Base-by-base conservation (phyloP, 2,797 vertebrate species). In the Choloepus didactylus region DNA sequence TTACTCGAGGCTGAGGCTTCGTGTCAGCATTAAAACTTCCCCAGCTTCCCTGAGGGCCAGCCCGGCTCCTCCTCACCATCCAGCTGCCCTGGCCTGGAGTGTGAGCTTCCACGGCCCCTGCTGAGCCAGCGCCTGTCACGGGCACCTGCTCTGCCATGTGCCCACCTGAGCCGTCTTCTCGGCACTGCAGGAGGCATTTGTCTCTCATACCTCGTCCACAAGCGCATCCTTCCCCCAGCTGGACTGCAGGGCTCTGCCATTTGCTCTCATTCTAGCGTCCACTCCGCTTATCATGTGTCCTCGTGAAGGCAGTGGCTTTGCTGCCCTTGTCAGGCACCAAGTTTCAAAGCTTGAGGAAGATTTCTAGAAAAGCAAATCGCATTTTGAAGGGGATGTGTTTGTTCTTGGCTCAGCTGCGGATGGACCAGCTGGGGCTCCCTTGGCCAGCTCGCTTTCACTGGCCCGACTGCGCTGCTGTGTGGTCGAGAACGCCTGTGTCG, bases 171-270 rank as follows among this genome's bases (percentile, higher is more conserved):
- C 31, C 2, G 2, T 16, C 15, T 1, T 21, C 2, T 0, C 12
- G 41, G 41, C 6, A 44, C 41, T 44, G 41, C 41, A 44, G 41
- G 41, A 5, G 41, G 6, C 41, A 44, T 44, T 44, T 44, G 41
- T 44, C 41, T 44, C 41, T 44, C 41, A 6, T 44, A 0, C 54
- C 41, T 4, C 1, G 19, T 35, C 18, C 1, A 18, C 67, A 4
- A 0, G 6, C 2, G 1, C 1, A 0, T 0, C 23, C 60, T 1
- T 12, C 1, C 76, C 6, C 0, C 44, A 2, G 23, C 9, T 1
- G 69, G 0, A 0, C 70, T 25, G 9, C 15, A 0, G 0, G 2
- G 15, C 7, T 3, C 6, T 31, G 41, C 46, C 2, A 4, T 2
- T 6, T 1, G 59, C 60, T 31, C 60, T 25, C 3, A 0, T 31